Base-by-base conservation (phyloP, 2,113 vertebrate genomes). In the Crotophaga sulcirostris region DNA sequence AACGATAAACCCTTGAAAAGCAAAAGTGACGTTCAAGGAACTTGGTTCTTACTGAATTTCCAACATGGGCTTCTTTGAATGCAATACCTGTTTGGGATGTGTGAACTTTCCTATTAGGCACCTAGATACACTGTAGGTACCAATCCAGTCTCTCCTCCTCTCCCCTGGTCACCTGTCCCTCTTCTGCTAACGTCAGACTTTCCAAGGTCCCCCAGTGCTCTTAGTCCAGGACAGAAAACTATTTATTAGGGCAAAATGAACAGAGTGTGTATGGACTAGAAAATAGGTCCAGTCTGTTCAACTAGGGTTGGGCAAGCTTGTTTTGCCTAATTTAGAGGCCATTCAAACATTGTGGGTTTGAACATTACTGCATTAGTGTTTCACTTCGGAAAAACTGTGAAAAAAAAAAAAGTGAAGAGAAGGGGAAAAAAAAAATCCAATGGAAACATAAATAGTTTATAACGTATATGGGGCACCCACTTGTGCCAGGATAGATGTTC, bases 261-360 rank as follows among this genome's bases (percentile, higher is more conserved):
- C 78, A 91, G 72, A 84, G 89, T 29, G 80, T 87, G 68, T 88
- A 90, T 89, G 87, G 95, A 87, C 67, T 69, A 83, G 78, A 96
- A 96, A 97, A 95, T 81, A 72, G 95, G 62, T 54, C 84, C 66
- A 94, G 94, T 95, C 88, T 95, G 66, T 93, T 91, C 94, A 70
- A 14, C 56, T 91, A 94, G 94, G 95, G 96, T 42, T 95, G 96
- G 95, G 95, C 88, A 95, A 96, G 77, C 88, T 95, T 96, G 91
- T 96, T 97, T 97, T 97, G 93, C 96, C 95, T 95, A 93, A 95
- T 95, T 97, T 96, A 97, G 93, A 97, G 95, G 90, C 95, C 96
- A 96, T 94, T 95, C 93, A 97, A 96, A 96, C 97, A 97, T 94
- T 96, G 97, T 96, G 97, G 96, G 95, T 97, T 97, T 97, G 88